Conservation (phyloP, 2,113 vertebrate genomes). For the Scatophagus argus region DNA sequence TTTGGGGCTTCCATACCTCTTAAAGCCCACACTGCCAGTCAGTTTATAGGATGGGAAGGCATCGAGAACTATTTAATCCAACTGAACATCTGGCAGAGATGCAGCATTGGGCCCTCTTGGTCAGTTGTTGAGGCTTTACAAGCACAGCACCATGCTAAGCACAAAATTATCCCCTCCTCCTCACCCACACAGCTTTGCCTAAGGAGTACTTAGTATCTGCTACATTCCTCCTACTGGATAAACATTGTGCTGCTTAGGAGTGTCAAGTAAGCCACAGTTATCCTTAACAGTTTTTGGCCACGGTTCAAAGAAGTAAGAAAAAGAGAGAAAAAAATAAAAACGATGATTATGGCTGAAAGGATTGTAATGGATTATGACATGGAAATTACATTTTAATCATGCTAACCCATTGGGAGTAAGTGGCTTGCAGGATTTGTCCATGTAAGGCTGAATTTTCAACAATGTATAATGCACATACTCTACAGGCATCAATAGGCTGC, state of each 20-base stretch:
- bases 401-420: constrained; percentile 52
- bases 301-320: constrained; percentile 32
- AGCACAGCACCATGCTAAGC: constrained; percentile 63
- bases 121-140: constrained; percentile 66
- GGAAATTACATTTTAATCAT: constrained; percentile 71
- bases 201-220: constrained; percentile 51
- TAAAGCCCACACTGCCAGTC: constrained; percentile 32
- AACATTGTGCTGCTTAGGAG: constrained; percentile 26
- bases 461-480: constrained; percentile 46
- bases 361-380: constrained; percentile 57
- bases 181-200: constrained; percentile 47
- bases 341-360: constrained; percentile 34
- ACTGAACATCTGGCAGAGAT: constrained; percentile 75
- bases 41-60: constrained; percentile 44
- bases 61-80: constrained; percentile 62
- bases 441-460: constrained; percentile 55
- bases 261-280: constrained; percentile 45
- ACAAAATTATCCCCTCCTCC: constrained; percentile 53
- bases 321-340: constrained; percentile 14
- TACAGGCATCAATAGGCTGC: constrained; percentile 32
- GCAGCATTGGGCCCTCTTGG: constrained; percentile 48
- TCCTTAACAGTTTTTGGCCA: constrained; percentile 37
- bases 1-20: constrained; percentile 34
- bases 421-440: constrained; percentile 62
- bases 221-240: constrained; percentile 56